Conservation (phyloP, 2,888 invertebrate genomes). For the Aphidius colemani region DNA sequence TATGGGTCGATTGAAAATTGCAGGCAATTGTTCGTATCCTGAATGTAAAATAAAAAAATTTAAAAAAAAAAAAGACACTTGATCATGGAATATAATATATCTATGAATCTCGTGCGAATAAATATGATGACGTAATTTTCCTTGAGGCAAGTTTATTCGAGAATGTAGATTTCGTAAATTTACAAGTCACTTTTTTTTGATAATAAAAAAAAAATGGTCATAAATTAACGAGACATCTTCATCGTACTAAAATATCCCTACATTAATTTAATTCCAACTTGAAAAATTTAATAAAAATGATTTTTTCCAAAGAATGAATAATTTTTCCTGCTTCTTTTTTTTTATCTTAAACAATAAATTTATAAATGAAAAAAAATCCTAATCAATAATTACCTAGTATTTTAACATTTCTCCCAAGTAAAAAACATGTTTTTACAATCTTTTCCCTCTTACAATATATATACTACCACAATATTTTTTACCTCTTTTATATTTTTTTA, state of each 20-base stretch:
- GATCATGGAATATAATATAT: no score
- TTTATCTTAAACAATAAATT: constrained; percentile 14
- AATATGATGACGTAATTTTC: background rate
- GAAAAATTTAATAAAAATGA: constrained; percentile 19
- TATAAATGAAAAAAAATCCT: constrained; percentile 53
- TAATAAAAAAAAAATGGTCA: constrained; percentile 33
- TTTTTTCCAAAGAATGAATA: constrained; percentile 17
- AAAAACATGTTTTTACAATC: constrained; percentile 30
- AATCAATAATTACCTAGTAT: constrained; percentile 53
- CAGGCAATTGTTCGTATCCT: no score
- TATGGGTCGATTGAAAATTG: no score
- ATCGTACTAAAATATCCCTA: constrained; percentile 26
- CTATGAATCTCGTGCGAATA: no score
- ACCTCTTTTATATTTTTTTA: constrained; percentile 29
- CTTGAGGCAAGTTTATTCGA: constrained; percentile 29
- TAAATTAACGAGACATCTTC: constrained; percentile 47
- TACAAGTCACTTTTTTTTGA: constrained; percentile 28
- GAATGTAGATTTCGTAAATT: constrained; percentile 44
- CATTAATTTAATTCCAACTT: constrained; percentile 16
- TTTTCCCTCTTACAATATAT: constrained; percentile 14
- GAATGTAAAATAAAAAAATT: no score
- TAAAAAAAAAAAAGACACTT: no score
- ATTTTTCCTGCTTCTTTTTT: constrained; percentile 13
- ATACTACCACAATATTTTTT: no score
- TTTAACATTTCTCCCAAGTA: constrained; percentile 41